These are phyloP conservation scores for Xestia xanthographa DNA, from an alignment of 2,888 invertebrate species.

Conservation along the genomic window DNA sequence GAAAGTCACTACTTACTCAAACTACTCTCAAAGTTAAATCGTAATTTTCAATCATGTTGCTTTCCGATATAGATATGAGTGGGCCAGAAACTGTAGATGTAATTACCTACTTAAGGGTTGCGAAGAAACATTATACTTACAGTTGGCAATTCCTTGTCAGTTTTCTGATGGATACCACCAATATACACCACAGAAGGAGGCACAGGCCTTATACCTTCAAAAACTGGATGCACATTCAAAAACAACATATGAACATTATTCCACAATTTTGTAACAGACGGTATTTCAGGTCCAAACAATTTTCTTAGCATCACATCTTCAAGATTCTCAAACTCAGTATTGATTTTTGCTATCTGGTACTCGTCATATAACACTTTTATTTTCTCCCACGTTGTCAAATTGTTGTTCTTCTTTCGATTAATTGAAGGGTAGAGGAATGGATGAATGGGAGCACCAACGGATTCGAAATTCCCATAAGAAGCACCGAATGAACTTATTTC, in stretches of 20 bases:
- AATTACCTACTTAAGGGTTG: background rate
- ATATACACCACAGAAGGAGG: slow-evolving; percentile 80
- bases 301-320: slow-evolving; percentile 48
- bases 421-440: slow-evolving; percentile 69
- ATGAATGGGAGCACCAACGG: slow-evolving; percentile 69
- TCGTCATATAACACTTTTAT: slow-evolving; percentile 59
- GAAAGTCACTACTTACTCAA: too few relatives aligned
- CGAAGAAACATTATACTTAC: slow-evolving; percentile 14
- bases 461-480: slow-evolving; percentile 53
- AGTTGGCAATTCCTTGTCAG: slow-evolving; percentile 30
- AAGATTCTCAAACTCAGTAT: slow-evolving; percentile 51
- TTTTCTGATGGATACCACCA: slow-evolving; percentile 71
- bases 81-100: background rate
- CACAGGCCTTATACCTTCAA: slow-evolving; percentile 78
- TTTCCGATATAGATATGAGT: background rate
- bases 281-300: slow-evolving; percentile 69
- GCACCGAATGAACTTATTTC: slow-evolving; percentile 71
- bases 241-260: slow-evolving; percentile 79
- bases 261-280: slow-evolving; percentile 62
- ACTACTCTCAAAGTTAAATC: background rate
- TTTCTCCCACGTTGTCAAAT: slow-evolving; percentile 74
- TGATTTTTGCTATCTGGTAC: slow-evolving; percentile 36
- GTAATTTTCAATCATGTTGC: background rate
- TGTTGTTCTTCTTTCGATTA: slow-evolving; percentile 59
- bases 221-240: slow-evolving; percentile 80